Conservation (phyloP, 2,888 invertebrate genomes). For the Zygothrica quintamaculata region DNA sequence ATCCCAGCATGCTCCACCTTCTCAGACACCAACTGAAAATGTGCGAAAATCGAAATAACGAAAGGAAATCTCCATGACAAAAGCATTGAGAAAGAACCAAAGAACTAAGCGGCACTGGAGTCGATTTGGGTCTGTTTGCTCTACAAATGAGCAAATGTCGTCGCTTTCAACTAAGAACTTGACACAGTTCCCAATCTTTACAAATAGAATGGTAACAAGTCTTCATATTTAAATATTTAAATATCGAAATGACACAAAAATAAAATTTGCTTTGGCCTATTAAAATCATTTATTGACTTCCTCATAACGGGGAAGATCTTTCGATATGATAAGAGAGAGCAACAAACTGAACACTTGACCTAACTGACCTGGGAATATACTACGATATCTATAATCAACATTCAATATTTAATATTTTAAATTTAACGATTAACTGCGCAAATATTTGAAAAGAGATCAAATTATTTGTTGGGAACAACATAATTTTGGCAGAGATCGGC, state of each 20-base stretch:
- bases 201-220: constrained; percentile 51
- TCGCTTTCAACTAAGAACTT: constrained; percentile 45
- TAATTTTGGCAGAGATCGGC: constrained; percentile 62
- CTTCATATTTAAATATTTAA: constrained; percentile 49
- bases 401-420: too few relatives aligned
- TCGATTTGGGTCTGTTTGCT: constrained; percentile 60
- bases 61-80: constrained; percentile 74
- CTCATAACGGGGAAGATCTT: constrained; percentile 47
- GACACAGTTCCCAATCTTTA: constrained; percentile 55
- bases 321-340: constrained; percentile 56
- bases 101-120: constrained; percentile 52
- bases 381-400: constrained; percentile 26
- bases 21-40: constrained; percentile 39
- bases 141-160: constrained; percentile 57
- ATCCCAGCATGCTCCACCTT: constrained; percentile 44
- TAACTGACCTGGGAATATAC: constrained; percentile 25
- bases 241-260: constrained; percentile 63
- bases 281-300: constrained; percentile 53
- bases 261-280: constrained; percentile 23
- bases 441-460: constrained; percentile 23
- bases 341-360: constrained; percentile 52
- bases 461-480: constrained; percentile 52
- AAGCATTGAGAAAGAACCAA: constrained; percentile 24
- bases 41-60: constrained; percentile 70
- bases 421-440: constrained; percentile 11